phyloP scores from a whole-genome alignment of 2,797 vertebrate genomes.

The Cirrhinus mrigala region DNA sequence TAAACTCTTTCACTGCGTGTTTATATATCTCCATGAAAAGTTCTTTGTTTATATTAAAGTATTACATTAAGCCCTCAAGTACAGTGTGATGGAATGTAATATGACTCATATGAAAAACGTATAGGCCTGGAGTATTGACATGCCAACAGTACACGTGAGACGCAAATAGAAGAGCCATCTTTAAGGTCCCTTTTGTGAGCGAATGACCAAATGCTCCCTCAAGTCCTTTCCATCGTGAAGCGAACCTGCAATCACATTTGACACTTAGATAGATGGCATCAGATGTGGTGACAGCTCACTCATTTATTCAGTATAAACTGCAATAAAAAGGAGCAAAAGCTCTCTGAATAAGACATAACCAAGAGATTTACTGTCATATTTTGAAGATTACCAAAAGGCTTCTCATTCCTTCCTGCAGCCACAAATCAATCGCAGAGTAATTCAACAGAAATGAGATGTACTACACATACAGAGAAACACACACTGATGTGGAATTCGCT shows the following conservation, averaged over 20 bases:
- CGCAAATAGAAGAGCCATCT: neutral
- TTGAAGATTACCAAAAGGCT: constrained; percentile 56
- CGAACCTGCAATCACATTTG: constrained; percentile 24
- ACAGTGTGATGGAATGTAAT: constrained; percentile 1
- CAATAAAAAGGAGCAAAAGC: constrained; percentile 66
- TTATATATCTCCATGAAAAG: neutral
- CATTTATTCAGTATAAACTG: constrained; percentile 21
- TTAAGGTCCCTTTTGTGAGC: neutral
- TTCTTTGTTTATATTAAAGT: constrained; percentile 6
- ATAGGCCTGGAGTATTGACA: constrained; percentile 9
- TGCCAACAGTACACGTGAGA: constrained; percentile 19
- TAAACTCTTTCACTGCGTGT: neutral
- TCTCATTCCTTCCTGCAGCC: constrained; percentile 65
- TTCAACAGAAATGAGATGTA: constrained; percentile 70
- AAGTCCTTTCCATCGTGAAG: constrained; percentile 1
- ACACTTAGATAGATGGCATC: constrained; percentile 22
- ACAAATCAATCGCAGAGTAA: constrained; percentile 70
- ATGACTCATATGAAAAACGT: constrained; percentile 13
- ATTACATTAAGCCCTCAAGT: constrained; percentile 29
- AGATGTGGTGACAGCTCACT: constrained; percentile 18
- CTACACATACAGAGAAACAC: constrained; percentile 67
- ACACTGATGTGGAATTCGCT: constrained; percentile 74
- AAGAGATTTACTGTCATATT: constrained; percentile 70
- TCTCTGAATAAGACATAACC: constrained; percentile 69
- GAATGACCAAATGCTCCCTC: constrained; percentile 9